Evolutionary conservation across 2,888 invertebrate species (phyloP), one percentile per base, ranked within the genome.

Genomic region (Caenorhabditis sp.): DNA sequence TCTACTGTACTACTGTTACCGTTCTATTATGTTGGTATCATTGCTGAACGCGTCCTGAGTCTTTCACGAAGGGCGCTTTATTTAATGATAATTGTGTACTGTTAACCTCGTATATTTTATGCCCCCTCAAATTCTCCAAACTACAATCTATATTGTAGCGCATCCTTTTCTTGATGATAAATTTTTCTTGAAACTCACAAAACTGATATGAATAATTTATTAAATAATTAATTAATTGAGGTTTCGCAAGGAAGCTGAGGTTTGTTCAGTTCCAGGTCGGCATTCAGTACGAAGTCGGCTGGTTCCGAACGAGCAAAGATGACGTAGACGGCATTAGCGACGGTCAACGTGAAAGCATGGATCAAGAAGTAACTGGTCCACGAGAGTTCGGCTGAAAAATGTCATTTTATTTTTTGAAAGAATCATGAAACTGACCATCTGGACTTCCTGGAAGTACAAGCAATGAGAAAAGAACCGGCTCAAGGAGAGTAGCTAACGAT

Each of bases 401-500:
- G 3, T n/a, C 3, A 7, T 50, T 0, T 11, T 15, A 2, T 22
- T n/a, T 15, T 0, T 17, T 32, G 30, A 24, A 6, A 13, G 26
- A 13, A n/a, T n/a, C n/a, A n/a, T n/a, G n/a, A n/a, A n/a, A 32
- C 13, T n/a, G 27, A 71, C 76, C 27, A 35, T 59, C 65, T 13
- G 27, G 27, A 13, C 59, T 58, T 65, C 53, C 59, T 24, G 71
- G 65, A 35, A 71, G 48, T 11, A 78, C 73, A 48, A 73, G 59
- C 11, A 73, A 50, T 24, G 65, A 68, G 56, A 79, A 81, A 2
- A 79, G 56, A 39, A 79, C 66, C 26, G 80, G 80, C 45, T 81
- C 80, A 39, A 78, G 55, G 13, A 81, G 78, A 22, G 70, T 66
- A 15, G 80, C 78, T 48, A 81, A 56, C 24, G 80, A 78, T 62